Evolutionary conservation across 1,140 invertebrate genomes (phyloP).

Genomic region (Formica exsecta): DNA sequence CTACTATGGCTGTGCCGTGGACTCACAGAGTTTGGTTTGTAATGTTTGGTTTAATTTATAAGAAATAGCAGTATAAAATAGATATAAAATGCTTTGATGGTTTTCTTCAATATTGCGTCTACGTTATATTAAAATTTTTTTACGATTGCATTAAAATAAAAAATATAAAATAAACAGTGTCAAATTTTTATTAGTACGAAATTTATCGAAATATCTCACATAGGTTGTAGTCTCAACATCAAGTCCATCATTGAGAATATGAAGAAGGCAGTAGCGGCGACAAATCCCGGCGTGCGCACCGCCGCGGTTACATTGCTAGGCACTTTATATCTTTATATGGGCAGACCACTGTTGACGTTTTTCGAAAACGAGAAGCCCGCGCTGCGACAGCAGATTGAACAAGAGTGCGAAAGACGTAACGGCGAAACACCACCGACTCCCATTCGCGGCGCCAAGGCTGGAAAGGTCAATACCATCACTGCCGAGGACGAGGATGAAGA

Average conservation of each 20-base stretch:
- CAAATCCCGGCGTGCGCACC: slow-evolving; percentile 93
- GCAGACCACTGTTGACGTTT: slow-evolving; percentile 90
- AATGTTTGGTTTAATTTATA: slow-evolving; percentile 44
- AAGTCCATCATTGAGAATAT: slow-evolving; percentile 93
- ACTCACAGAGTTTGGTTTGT: slow-evolving; percentile 95
- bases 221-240: slow-evolving; percentile 90
- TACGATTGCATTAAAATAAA: neutral
- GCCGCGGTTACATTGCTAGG: slow-evolving; percentile 91
- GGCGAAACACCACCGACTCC: slow-evolving; percentile 91
- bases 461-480: slow-evolving; percentile 70
- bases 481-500: slow-evolving; percentile 86
- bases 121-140: too few relatives aligned
- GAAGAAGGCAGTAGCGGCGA: slow-evolving; percentile 94
- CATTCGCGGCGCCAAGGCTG: slow-evolving; percentile 87
- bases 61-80: too few relatives aligned
- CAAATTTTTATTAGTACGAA: neutral
- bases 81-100: too few relatives aligned
- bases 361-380: slow-evolving; percentile 96
- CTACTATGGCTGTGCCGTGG: slow-evolving; percentile 92
- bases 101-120: too few relatives aligned
- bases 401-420: slow-evolving; percentile 94
- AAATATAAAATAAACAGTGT: neutral
- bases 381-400: slow-evolving; percentile 94
- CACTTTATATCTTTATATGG: slow-evolving; percentile 93
- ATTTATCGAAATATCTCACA: slow-evolving; percentile 46